Evolutionary conservation across 2,888 invertebrate genomes (phyloP).

Genomic region (Philereme transversata): DNA sequence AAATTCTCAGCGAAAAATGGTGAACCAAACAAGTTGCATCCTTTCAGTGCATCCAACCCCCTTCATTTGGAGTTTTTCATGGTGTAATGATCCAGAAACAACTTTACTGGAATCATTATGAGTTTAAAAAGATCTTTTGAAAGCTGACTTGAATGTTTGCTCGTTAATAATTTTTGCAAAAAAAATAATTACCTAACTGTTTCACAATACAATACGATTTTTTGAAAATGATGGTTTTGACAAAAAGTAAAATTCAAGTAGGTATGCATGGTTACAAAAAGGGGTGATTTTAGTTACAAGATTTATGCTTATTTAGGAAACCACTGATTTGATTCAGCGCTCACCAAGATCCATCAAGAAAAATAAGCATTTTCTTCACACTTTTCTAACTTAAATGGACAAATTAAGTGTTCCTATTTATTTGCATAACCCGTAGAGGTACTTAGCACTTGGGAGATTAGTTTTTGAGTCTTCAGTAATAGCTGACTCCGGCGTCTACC

Average conservation of each 20-base stretch:
- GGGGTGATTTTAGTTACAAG: too few relatives aligned
- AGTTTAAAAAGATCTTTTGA: slow-evolving; percentile 17
- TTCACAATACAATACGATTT: too few relatives aligned
- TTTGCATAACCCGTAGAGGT: slow-evolving; percentile 9
- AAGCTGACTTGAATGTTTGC: not conserved
- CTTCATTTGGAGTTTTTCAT: slow-evolving; percentile 8
- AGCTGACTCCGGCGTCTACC: slow-evolving; percentile 64
- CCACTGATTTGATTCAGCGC: too few relatives aligned
- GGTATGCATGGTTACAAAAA: too few relatives aligned
- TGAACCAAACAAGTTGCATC: slow-evolving; percentile 9
- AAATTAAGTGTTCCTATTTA: slow-evolving; percentile 10
- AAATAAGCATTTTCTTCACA: not conserved
- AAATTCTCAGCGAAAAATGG: too few relatives aligned
- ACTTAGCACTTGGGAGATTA: slow-evolving; percentile 63
- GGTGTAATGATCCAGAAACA: slow-evolving; percentile 16
- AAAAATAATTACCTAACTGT: too few relatives aligned
- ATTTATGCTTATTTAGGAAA: too few relatives aligned
- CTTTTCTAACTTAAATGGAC: not conserved
- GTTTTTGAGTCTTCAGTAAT: slow-evolving; percentile 64
- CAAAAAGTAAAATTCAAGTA: too few relatives aligned
- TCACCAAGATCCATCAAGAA: too few relatives aligned
- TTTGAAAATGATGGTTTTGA: too few relatives aligned
- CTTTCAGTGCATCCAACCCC: slow-evolving; percentile 3
- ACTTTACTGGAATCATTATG: slow-evolving; percentile 4
- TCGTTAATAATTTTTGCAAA: too few relatives aligned